These are phyloP conservation scores for Busseola fusca DNA, from an alignment of 2,888 invertebrate genomes.

Conservation along the genomic window DNA sequence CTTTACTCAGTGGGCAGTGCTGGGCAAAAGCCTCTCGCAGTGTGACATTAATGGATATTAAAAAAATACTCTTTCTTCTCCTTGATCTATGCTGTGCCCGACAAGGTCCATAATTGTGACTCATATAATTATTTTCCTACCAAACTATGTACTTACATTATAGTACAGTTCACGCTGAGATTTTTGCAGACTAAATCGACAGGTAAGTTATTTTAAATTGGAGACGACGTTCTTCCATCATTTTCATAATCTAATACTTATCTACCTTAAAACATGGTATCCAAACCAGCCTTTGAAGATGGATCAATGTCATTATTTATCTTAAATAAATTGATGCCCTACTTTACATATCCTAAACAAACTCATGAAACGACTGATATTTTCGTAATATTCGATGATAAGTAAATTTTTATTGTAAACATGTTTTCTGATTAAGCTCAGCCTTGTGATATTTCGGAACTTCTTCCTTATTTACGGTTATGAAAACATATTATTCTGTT, in stretches of 20 bases:
- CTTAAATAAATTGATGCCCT: conserved; percentile 28
- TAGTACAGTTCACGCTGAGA: too few relatives aligned
- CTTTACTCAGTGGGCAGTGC: too few relatives aligned
- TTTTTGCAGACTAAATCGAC: too few relatives aligned
- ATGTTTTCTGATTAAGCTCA: conserved; percentile 23
- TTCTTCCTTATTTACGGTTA: not conserved
- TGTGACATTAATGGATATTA: too few relatives aligned
- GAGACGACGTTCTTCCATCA: not conserved
- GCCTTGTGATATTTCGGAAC: conserved; percentile 6
- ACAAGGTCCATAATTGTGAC: too few relatives aligned
- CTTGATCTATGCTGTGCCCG: too few relatives aligned
- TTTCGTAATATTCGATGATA: conserved; percentile 18
- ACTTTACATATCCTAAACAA: conserved; percentile 13
- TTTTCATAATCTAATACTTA: not conserved
- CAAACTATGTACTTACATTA: too few relatives aligned
- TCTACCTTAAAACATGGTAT: not conserved
- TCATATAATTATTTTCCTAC: too few relatives aligned
- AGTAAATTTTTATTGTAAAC: conserved; percentile 6
- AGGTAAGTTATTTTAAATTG: conserved; percentile 23
- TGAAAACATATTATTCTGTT: not conserved
- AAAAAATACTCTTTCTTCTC: too few relatives aligned
- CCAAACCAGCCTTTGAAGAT: not conserved
- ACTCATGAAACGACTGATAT: not conserved
- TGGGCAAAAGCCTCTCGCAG: too few relatives aligned
- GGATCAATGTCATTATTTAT: conserved; percentile 20